Evolutionary conservation across 2,797 vertebrate genomes (phyloP).

Genomic region (Streptopelia turtur): DNA sequence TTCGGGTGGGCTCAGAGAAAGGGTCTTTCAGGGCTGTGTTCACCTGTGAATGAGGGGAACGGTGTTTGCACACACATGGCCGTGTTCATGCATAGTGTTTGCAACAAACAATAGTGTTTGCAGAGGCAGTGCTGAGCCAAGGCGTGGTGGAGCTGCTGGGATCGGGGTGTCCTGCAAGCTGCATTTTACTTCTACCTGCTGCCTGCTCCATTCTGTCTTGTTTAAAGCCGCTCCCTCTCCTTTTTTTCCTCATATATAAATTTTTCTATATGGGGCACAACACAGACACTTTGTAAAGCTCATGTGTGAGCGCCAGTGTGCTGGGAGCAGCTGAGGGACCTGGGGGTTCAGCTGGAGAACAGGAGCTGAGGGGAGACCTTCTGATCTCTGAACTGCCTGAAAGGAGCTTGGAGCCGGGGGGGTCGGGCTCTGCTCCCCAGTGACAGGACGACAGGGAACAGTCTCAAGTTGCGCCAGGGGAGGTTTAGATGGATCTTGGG

Average conservation of each 20-base stretch:
- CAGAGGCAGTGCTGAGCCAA: not conserved
- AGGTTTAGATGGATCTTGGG: no score
- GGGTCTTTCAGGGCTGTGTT: not conserved
- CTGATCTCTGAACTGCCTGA: no score
- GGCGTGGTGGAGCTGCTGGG: not conserved
- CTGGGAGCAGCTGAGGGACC: no score
- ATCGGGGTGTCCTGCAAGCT: not conserved
- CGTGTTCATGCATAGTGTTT: accelerated
- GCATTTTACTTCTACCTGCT: not conserved
- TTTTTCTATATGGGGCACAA: accelerated
- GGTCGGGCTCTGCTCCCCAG: no score
- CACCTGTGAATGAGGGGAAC: not conserved
- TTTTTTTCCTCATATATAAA: accelerated
- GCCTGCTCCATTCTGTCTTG: not conserved
- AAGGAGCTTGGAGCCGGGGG: no score
- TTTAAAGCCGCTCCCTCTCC: not conserved
- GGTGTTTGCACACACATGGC: accelerated
- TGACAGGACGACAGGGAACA: no score
- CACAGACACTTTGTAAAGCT: not conserved
- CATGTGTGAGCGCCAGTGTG: no score
- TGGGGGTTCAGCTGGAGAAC: no score
- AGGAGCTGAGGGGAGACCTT: no score
- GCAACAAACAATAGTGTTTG: not conserved
- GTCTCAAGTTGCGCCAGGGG: no score
- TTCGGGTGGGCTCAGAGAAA: accelerated